Evolutionary conservation across 2,888 invertebrate species (phyloP), one percentile per base, ranked within the genome.

Genomic region (Leptarthrus brevirostris): DNA sequence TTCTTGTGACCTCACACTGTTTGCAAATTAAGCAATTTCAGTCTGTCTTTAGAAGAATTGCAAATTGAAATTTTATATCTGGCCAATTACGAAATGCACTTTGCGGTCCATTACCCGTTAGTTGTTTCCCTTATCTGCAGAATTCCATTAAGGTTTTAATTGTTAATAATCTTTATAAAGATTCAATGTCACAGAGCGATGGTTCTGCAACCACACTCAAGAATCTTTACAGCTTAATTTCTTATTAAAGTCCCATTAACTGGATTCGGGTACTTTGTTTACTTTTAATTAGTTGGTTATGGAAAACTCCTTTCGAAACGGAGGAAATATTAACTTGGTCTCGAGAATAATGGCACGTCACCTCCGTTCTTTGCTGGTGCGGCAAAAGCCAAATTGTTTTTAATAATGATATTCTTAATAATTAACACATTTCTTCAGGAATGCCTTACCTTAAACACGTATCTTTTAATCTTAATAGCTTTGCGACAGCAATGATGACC

Each of bases 71-170:
- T 40, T 12, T 40, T 40, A 40, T 12, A 12, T 40, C 40, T 40
- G 6, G 40, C 10, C n/a, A 40, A 40, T 40, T 40, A 40, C 40
- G 3, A 40, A 40, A 40, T 40, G 40, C 40, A 40, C 40, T 40
- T 40, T 40, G 40, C 40, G 30, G 30, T 30, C 30, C 30, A 30
- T 30, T 30, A 30, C 30, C 8, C 30, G 30, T 30, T 30, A 30
- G 30, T 30, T 40, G 40, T 12, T 40, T 40, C 18, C 10, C 58
- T 36, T 40, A 54, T 54, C 34, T 34, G 16, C 1, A 12, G 3
- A 40, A 36, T 34, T 58, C 3, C 20, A 58, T 58, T 18, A 58
- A 58, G 36, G 16, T 58, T 58, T 40, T 22, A 1, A 36, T 58
- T 36, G 36, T 20, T 36, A 18, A 58, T 16, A n/a, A 56, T 56